Base-by-base conservation (phyloP, 2,113 vertebrate genomes). In the Oxyura jamaicensis region DNA sequence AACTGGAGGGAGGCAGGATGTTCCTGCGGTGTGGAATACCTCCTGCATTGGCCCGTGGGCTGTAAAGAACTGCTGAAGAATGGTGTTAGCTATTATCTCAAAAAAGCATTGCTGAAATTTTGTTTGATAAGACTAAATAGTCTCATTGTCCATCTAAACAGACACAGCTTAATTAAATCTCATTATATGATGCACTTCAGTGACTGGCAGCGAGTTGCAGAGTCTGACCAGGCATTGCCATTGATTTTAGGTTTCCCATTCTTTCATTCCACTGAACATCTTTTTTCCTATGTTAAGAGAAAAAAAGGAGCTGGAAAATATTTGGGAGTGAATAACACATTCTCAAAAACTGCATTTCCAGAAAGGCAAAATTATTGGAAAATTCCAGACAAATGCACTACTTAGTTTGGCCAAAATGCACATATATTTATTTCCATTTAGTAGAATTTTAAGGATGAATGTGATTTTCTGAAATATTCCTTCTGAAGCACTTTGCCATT, bases 21-120 rank as follows among this genome's bases (percentile, higher is more conserved):
- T 59, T 86, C 67, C 62, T 33, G 3, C 25, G 4, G n/a, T 6
- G 39, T 46, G 36, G 76, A 72, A 31, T 39, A 59, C 22, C 20
- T 90, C 52, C 22, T 81, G 17, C 15, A 62, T 62, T 9, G 4
- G 23, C 11, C 35, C 10, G 2, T 65, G 18, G 4, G 41, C 83
- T 84, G 29, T 46, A 14, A 3, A 42, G 25, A 36, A 28, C 28
- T 72, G 23, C 10, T 56, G 41, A 58, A 39, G 31, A 35, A 29
- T 0, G 0, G 11, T 12, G 25, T 68, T 56, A 42, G 42, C 13
- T 6, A 39, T 52, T 39, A 6, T n/a, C 56, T 65, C 0, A 0
- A 56, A 41, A 23, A 29, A 31, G 5, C 12, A 7, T 73, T 36
- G 25, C 53, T 87, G 46, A 39, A 60, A 58, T 87, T 62, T 62